These are phyloP conservation scores for Eulemur rubriventer DNA, from an alignment of 2,797 vertebrate genomes.

Conservation along the genomic window DNA sequence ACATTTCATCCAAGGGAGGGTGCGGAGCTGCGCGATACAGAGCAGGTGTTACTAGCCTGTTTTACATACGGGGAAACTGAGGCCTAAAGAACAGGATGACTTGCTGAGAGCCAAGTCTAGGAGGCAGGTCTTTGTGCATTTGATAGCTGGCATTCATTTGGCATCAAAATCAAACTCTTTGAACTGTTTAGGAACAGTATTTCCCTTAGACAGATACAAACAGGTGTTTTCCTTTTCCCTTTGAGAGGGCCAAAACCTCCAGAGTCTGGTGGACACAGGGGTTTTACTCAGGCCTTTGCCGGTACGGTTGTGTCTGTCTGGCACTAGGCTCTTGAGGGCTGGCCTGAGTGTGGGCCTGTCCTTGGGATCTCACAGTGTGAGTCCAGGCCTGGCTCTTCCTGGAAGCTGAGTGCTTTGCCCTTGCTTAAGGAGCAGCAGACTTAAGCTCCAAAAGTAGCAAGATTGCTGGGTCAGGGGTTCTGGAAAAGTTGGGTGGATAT, in stretches of 20 bases:
- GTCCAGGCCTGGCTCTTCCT: not conserved
- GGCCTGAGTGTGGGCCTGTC: not conserved
- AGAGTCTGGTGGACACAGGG: not conserved
- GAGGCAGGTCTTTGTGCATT: not conserved
- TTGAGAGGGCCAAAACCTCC: not conserved
- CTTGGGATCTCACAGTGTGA: not conserved
- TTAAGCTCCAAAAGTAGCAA: not conserved
- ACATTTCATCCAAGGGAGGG: not conserved
- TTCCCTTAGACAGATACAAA: not conserved
- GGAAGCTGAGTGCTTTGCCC: not conserved
- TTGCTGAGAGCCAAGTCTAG: not conserved
- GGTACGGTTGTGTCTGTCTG: not conserved
- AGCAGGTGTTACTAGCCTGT: not conserved
- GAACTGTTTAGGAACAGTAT: not conserved
- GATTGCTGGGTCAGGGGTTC: constrained; percentile 41
- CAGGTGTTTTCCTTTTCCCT: not conserved
- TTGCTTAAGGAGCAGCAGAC: not conserved
- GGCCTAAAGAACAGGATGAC: not conserved
- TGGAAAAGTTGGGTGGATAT: constrained; percentile 72
- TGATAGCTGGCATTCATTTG: not conserved
- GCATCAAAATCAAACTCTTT: not conserved
- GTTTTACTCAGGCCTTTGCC: not conserved
- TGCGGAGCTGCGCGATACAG: not conserved
- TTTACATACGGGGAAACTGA: not conserved
- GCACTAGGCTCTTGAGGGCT: not conserved